A percentile compares a stretch with the other conserved stretches of the same genome.
Evolutionary conservation across 2,888 invertebrate species (phyloP).

Genomic region (Cenopis cana): DNA sequence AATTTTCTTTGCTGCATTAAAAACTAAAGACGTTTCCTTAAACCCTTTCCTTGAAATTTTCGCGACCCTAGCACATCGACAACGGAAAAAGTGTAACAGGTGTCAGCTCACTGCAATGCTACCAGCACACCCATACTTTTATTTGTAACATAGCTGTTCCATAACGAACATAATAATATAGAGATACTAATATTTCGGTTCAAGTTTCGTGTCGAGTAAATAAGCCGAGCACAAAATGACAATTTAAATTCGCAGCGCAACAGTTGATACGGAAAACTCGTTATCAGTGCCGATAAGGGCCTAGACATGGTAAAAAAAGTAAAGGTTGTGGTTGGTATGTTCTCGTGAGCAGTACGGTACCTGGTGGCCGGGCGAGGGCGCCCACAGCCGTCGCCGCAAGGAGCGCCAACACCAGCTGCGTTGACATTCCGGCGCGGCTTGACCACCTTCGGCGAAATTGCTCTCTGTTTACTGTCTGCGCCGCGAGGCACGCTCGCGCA

Average conservation of each 20-base stretch:
- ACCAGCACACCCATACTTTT: too few relatives aligned
- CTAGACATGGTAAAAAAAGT: slow-evolving; percentile 22
- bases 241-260: slow-evolving; percentile 48
- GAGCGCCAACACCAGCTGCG: slow-evolving; percentile 57
- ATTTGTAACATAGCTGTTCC: neutral
- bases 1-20: neutral
- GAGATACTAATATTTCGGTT: neutral
- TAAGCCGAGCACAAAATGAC: slow-evolving; percentile 5
- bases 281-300: slow-evolving; percentile 51
- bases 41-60: neutral
- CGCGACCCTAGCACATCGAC: neutral
- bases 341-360: slow-evolving; percentile 52
- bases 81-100: slow-evolving; percentile 59
- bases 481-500: slow-evolving; percentile 59
- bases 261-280: slow-evolving; percentile 51
- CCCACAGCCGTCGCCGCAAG: slow-evolving; percentile 61
- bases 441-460: slow-evolving; percentile 53
- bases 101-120: slow-evolving; percentile 48
- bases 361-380: slow-evolving; percentile 63
- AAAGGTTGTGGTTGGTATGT: slow-evolving; percentile 44
- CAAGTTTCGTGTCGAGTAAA: neutral
- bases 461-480: slow-evolving; percentile 65
- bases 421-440: slow-evolving; percentile 62
- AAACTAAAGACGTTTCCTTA: neutral
- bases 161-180: neutral